phyloP scores from a whole-genome alignment of 2,888 invertebrate genomes.

The Cybosia mesomella region DNA sequence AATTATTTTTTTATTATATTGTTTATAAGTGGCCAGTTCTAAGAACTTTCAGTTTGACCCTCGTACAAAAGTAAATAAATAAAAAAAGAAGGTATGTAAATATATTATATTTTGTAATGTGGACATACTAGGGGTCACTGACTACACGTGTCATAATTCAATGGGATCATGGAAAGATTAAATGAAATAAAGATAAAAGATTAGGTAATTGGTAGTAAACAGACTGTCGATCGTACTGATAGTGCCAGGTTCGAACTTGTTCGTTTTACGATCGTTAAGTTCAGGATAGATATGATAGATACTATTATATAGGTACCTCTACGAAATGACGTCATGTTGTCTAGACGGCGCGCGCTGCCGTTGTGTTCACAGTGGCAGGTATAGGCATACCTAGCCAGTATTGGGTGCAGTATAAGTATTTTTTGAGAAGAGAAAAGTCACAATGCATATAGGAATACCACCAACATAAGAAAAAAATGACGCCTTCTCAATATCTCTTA shows the following conservation, averaged over 20 bases:
- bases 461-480: no score
- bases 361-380: no score
- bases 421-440: neutral
- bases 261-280: neutral
- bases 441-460: neutral
- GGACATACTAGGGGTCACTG: conserved; percentile 1
- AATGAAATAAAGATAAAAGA: neutral
- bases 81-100: neutral
- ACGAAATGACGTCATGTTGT: conserved; percentile 4
- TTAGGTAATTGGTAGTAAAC: neutral
- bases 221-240: neutral
- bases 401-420: no score
- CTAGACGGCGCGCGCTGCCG: neutral
- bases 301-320: no score
- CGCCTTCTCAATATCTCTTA: no score
- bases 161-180: neutral
- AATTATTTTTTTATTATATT: no score
- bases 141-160: neutral
- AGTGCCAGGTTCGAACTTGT: neutral
- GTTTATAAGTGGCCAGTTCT: no score
- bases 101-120: neutral
- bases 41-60: no score
- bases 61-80: no score
- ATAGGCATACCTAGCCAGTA: neutral
- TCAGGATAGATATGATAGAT: neutral